These are phyloP conservation scores for Oxyura jamaicensis DNA, from an alignment of 2,113 vertebrate species.

Conservation along the genomic window DNA sequence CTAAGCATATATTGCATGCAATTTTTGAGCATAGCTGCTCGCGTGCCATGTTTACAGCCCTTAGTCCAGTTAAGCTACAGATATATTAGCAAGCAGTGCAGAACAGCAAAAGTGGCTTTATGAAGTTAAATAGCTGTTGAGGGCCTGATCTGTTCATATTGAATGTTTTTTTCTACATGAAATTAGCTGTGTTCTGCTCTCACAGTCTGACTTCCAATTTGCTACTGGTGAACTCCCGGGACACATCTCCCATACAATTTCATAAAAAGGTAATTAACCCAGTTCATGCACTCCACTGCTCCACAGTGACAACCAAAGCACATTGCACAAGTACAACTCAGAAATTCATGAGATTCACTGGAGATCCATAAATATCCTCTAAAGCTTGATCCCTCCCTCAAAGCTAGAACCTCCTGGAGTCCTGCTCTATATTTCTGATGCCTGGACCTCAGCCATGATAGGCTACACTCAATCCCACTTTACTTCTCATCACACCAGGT, in stretches of 20 bases:
- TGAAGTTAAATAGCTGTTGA: neutral
- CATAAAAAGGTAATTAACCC: neutral
- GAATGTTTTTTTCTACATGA: rapidly evolving
- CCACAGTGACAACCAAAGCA: neutral
- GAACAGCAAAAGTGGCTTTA: neutral
- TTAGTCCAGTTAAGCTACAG: neutral
- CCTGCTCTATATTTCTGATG: neutral
- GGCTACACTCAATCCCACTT: neutral
- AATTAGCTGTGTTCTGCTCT: neutral
- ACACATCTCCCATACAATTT: neutral
- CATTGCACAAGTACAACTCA: neutral
- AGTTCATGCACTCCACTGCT: neutral
- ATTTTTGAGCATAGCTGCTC: neutral
- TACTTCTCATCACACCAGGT: neutral
- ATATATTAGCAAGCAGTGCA: neutral
- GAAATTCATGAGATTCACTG: neutral
- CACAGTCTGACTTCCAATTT: neutral
- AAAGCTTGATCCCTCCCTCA: neutral
- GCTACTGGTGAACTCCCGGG: neutral
- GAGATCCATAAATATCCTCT: neutral
- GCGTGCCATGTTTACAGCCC: neutral
- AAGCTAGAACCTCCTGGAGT: neutral
- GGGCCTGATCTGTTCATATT: neutral
- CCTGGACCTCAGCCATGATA: neutral
- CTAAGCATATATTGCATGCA: neutral